Evolutionary conservation across 2,797 vertebrate genomes (phyloP).

Genomic region (Sebastes alutus): DNA sequence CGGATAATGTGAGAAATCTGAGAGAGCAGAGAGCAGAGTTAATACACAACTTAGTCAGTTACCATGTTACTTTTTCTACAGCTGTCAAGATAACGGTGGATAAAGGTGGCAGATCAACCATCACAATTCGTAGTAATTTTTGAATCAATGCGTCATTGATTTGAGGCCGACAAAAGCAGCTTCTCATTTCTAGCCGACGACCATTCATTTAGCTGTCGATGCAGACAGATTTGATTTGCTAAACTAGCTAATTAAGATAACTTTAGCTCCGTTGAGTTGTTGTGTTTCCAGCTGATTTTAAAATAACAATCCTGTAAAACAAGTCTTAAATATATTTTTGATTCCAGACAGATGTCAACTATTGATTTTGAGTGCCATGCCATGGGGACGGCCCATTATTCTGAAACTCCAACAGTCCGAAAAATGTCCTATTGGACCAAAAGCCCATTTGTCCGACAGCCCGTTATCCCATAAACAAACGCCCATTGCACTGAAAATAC

Average conservation of each 20-base stretch:
- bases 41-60: background rate
- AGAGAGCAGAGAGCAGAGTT: background rate
- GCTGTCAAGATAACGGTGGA: too few species aligned
- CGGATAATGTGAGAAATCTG: conserved; percentile 98
- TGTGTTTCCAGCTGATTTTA: background rate
- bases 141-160: accelerated
- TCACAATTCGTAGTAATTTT: accelerated
- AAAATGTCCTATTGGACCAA: too few species aligned
- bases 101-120: too few species aligned
- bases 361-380: too few species aligned
- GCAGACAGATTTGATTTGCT: background rate
- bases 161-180: background rate
- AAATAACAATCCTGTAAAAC: background rate
- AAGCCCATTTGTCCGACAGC: too few species aligned
- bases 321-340: background rate
- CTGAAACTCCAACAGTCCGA: too few species aligned
- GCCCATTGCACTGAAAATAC: too few species aligned
- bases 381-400: too few species aligned
- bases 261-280: background rate
- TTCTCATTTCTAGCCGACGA: background rate
- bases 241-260: background rate
- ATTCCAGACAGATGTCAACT: too few species aligned
- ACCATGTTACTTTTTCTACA: background rate
- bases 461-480: too few species aligned
- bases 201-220: background rate